Evolutionary conservation across 2,113 vertebrate genomes (phyloP).

Genomic region (Chionis minor): DNA sequence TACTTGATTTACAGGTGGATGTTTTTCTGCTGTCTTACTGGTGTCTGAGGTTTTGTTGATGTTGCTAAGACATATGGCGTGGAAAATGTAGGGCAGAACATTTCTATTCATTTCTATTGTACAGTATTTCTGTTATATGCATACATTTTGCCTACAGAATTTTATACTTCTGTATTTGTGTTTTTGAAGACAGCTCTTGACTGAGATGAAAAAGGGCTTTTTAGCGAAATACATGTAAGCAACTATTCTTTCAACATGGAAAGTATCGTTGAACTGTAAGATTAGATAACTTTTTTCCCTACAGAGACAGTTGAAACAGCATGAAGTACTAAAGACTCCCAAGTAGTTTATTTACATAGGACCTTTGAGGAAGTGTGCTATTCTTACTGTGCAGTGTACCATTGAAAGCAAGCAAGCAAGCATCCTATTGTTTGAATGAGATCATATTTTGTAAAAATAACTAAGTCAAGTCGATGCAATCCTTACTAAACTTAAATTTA

Average conservation of each 20-base stretch:
- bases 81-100: not conserved
- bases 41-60: not conserved
- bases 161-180: not conserved
- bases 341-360: not conserved
- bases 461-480: not conserved
- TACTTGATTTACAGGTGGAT: not conserved
- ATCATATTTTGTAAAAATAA: not conserved
- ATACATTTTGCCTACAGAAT: not conserved
- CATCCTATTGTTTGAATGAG: slow-evolving; percentile 25
- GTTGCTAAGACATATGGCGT: not conserved
- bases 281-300: not conserved
- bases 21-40: not conserved
- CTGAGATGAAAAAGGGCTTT: not conserved
- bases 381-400: slow-evolving; percentile 13
- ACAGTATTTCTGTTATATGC: no score
- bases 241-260: not conserved
- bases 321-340: not conserved
- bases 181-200: not conserved
- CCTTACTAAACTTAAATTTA: not conserved
- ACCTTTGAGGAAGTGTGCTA: not conserved
- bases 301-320: not conserved
- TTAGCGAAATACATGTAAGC: not conserved
- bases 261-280: not conserved
- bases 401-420: slow-evolving; percentile 26
- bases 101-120: not conserved